phyloP scores from a whole-genome alignment of 2,797 vertebrate genomes.

The Catharus ustulatus region DNA sequence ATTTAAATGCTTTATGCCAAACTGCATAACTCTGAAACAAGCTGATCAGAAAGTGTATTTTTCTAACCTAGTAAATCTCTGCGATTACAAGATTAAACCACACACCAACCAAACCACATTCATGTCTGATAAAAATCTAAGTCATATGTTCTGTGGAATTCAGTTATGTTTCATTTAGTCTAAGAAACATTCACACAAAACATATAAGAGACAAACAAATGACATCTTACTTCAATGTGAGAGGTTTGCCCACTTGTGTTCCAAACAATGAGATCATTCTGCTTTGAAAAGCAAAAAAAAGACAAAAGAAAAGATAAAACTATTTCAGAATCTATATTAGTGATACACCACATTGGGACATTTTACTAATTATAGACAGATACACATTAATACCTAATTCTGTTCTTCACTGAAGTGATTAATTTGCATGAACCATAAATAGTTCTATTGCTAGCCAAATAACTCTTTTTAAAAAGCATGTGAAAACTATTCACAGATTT shows the following conservation, averaged over 20 bases:
- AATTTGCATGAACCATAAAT: neutral
- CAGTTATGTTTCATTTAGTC: neutral
- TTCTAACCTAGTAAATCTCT: neutral
- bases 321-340: neutral
- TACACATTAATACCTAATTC: neutral
- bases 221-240: slow-evolving; percentile 71
- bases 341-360: neutral
- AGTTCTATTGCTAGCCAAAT: neutral
- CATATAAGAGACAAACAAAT: neutral
- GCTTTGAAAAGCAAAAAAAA: neutral
- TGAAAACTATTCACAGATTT: neutral
- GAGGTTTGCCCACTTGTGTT: slow-evolving; percentile 68
- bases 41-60: neutral
- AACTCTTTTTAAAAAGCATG: accelerated
- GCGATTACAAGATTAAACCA: neutral
- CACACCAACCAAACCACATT: neutral
- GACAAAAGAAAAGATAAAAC: neutral
- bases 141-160: neutral
- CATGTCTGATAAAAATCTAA: neutral
- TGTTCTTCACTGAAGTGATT: neutral
- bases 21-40: neutral
- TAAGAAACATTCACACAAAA: neutral
- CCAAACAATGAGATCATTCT: slow-evolving; percentile 71
- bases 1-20: neutral
- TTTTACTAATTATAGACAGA: neutral